Evolutionary conservation across 1,140 invertebrate genomes (phyloP), one percentile per base, ranked within the genome.

Genomic region (Ceratosolen fusciceps): DNA sequence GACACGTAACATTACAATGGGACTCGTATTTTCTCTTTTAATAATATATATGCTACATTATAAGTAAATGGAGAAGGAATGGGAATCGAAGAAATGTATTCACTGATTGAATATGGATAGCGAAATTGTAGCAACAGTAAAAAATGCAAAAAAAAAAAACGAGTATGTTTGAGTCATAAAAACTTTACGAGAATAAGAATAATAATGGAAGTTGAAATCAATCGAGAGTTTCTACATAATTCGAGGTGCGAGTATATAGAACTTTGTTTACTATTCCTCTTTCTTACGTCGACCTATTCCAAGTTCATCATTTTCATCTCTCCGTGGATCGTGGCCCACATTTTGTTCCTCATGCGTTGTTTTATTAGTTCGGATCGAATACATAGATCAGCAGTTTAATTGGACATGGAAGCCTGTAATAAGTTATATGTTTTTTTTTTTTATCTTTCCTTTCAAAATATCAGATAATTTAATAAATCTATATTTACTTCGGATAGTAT

Each of bases 141-240:
- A 70, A 58, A 65, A 68, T 77, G 39, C 62, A 76, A 68, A 76
- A n/a, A n/a, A n/a, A n/a, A n/a, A n/a, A 56, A 10, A 76, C 52
- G 47, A 76, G 34, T 39, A 47, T 39, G 74, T 43, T 54, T 10
- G 24, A 52, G 39, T 8, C 8, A 75, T 43, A 72, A 21, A 65
- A 43, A 75, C 58, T 31, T 3, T 14, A 60, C 7, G 39, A 76
- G 39, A 60, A n/a, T 74, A 74, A 62, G 37, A 74, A 74, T 5
- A 62, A 49, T 74, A 19, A 26, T 43, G 31, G 14, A 37, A 60
- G 21, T 26, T 60, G 12, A 62, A 70, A 58, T 58, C 37, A 62
- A 31, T 24, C 21, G 2, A 56, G 71, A 39, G 34, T 72, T 34
- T 47, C 43, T 74, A 65, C 49, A 29, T 62, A 24, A 60, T 7